Base-by-base conservation (phyloP, 2,888 invertebrate genomes). In the Pyralis farinalis region DNA sequence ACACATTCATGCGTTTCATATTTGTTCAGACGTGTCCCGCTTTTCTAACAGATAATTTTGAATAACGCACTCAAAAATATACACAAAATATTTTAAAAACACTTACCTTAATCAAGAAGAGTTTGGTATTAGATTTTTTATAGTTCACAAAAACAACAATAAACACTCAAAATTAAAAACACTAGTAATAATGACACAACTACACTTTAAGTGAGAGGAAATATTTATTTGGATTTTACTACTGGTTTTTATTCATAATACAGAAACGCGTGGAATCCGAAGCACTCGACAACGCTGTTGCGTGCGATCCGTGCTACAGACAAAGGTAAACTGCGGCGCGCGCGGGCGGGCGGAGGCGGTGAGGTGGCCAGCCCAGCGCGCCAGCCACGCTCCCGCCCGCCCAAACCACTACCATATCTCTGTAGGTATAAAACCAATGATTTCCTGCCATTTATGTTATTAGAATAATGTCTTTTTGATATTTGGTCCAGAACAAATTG, bases 311-410 rank as follows among this genome's bases (percentile, higher is more conserved):
- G 33, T 41, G 31, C 55, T 52, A 43, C 51, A 47, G 49, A 40
- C 44, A 43, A 53, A 54, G 51, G 64, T 60, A 58, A 62, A 77
- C 79, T 78, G 76, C 63, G 69, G 70, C 38, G 44, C 58, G 67
- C 61, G 62, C 49, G 54, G 20, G 46, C 58, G 67, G 60, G 62
- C 49, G 54, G 20, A 46, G 42, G 60, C 54, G 54, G 55, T 57
- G 55, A 60, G 49, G 48, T 45, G 28, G 50, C 11, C 43, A 42
- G 53, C 56, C 48, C 55, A 46, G 50, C 48, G 47, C 53, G 52
- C 53, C 56, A 55, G 58, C 55, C 20, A 16, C 12, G 12, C 9
- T 27, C 16, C 16, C 63, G 60, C 63, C 75, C 75, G 71, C 78
- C 73, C 73, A 64, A 63, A 63, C 59, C 55, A 55, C 54, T 57